Base-by-base conservation (phyloP, 1,140 invertebrate species). In the Caerostris darwini region DNA sequence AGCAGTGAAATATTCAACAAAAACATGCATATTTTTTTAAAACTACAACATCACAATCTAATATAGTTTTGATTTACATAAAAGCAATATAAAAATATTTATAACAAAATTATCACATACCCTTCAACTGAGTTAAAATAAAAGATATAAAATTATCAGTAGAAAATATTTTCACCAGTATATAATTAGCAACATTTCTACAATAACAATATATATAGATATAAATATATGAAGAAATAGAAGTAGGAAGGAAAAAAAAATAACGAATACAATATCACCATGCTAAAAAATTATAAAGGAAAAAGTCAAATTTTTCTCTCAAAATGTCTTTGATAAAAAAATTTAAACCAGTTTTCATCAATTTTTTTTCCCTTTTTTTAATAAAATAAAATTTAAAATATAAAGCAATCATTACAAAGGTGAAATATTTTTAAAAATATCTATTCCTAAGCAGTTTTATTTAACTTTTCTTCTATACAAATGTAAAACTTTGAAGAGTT, bases 91-190 rank as follows among this genome's bases (percentile, higher is more conserved):
- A 77, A 77, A 64, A 77, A 77, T 77, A 77, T 53, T 77, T 34
- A 50, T 50, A 77, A 53, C 14, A 77, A 77, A 77, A 77, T 77
- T 77, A 77, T 77, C 71, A 77, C 71, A 77, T 71, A 71, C 69
- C 69, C 53, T 50, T 77, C 53, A 53, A 77, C 34, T 77, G 34
- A 77, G 34, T 50, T 67, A 67, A 77, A 77, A 77, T 53, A 19
- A 34, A 77, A 77, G 12, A 53, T 77, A 53, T 77, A 53, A 77
- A 77, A 77, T 50, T 64, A 50, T 77, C 53, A 50, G 53, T 53
- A 53, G 10, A 77, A 77, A 12, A 77, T 12, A 5, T 53, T 71
- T 34, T 77, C 71, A 77, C 71, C 8, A 34, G 34, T 50, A 34
- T 34, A 34, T 34, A 77, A 50, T 77, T 77, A 77, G 53, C 71